phyloP scores from a whole-genome alignment of 1,140 invertebrate species.

The Leptopilina clavipes region DNA sequence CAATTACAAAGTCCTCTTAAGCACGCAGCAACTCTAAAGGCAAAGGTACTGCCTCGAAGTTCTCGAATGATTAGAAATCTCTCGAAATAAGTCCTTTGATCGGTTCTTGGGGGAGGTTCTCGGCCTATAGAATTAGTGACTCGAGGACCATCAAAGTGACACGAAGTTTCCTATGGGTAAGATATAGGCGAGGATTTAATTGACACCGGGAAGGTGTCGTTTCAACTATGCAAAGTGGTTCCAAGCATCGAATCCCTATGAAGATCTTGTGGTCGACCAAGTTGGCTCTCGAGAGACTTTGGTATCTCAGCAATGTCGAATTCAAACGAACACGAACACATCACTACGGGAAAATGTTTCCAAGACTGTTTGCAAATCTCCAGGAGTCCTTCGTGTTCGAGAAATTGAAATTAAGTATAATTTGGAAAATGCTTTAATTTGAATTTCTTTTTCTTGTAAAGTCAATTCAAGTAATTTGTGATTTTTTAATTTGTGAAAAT shows the following conservation, averaged over 20 bases:
- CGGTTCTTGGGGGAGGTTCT: conserved; percentile 11
- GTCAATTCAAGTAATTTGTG: no score
- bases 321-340: conserved; percentile 14
- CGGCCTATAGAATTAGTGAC: conserved; percentile 44
- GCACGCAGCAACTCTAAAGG: not conserved
- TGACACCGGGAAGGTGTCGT: conserved; percentile 70
- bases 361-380: conserved; percentile 8
- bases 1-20: conserved; percentile 26
- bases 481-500: not conserved
- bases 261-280: conserved; percentile 14
- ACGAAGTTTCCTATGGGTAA: not conserved
- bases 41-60: conserved; percentile 20
- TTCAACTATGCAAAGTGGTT: conserved; percentile 69
- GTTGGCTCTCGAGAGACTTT: not conserved
- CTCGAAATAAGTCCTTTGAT: conserved; percentile 51
- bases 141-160: conserved; percentile 38
- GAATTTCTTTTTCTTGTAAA: no score
- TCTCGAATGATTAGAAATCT: conserved; percentile 48
- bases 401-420: conserved; percentile 47
- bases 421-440: conserved; percentile 49
- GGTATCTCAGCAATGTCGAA: conserved; percentile 15
- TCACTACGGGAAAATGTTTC: not conserved
- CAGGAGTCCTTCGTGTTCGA: conserved; percentile 23
- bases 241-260: conserved; percentile 38
- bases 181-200: conserved; percentile 56